These are phyloP conservation scores for Chelidonichthys spinosus DNA, from an alignment of 2,797 vertebrate genomes.

Conservation along the genomic window DNA sequence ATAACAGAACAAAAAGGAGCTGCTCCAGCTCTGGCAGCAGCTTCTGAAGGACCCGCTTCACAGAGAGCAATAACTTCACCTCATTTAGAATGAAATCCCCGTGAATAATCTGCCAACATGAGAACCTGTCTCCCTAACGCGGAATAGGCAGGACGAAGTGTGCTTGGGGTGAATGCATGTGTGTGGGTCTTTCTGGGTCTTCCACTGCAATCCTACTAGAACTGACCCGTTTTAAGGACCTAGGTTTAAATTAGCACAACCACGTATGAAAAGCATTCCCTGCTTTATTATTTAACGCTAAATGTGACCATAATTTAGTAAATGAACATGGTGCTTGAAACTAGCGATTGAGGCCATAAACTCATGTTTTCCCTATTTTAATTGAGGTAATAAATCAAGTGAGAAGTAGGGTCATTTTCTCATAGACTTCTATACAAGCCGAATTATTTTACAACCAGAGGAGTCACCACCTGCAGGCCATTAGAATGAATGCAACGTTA, in stretches of 20 bases:
- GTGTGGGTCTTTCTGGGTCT: conserved; percentile 34
- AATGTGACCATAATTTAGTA: too few species aligned
- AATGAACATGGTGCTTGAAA: too few species aligned
- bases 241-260: neutral
- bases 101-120: conserved; percentile 76
- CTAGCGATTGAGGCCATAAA: too few species aligned
- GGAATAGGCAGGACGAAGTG: conserved; percentile 44
- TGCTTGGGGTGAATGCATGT: conserved; percentile 23
- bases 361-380: too few species aligned
- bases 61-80: conserved; percentile 69
- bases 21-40: conserved; percentile 57
- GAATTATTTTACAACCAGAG: too few species aligned
- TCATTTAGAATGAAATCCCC: conserved; percentile 75
- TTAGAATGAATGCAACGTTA: too few species aligned
- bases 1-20: conserved; percentile 58
- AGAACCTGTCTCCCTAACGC: conserved; percentile 53
- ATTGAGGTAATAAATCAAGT: too few species aligned
- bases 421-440: too few species aligned
- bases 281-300: too few species aligned
- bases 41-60: conserved; percentile 61
- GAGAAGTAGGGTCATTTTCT: too few species aligned
- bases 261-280: too few species aligned
- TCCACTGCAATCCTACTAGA: neutral
- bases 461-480: too few species aligned
- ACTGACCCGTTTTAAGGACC: conserved; percentile 11